Percentiles rank a stretch among this genome's conserved stretches.
Conservation (phyloP, 2,888 invertebrate species). For the Dynastes tityus region DNA sequence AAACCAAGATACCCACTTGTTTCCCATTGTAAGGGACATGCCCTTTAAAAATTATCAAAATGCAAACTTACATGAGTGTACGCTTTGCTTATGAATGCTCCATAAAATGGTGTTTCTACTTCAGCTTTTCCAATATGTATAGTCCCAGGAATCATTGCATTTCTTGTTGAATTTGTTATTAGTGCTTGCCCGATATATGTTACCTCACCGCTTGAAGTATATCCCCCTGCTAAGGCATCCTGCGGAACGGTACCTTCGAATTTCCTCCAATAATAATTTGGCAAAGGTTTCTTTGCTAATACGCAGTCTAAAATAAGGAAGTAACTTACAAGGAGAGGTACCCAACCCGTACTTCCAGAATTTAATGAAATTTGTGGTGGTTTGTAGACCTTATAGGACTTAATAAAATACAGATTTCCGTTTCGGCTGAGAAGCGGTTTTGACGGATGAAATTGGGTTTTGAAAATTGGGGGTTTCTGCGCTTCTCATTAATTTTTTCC, state of each 20-base stretch:
- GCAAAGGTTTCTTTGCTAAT: not conserved
- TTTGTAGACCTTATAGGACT: too few species aligned
- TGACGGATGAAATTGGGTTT: too few species aligned
- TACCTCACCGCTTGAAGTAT: slow-evolving; percentile 1
- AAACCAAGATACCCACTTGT: too few species aligned
- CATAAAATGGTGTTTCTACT: not conserved
- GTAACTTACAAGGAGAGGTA: not conserved
- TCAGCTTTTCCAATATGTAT: slow-evolving; percentile 1
- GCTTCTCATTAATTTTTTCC: too few species aligned
- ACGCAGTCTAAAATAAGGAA: slow-evolving; percentile 1
- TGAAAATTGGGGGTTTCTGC: too few species aligned
- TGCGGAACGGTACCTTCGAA: slow-evolving; percentile 1
- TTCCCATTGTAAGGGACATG: too few species aligned
- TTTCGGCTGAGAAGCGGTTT: too few species aligned
- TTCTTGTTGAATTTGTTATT: not conserved
- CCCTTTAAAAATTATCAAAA: too few species aligned
- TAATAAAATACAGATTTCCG: too few species aligned
- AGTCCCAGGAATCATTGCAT: not conserved
- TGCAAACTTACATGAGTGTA: not conserved
- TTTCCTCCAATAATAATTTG: slow-evolving; percentile 28
- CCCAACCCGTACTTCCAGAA: too few species aligned
- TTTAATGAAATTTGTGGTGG: too few species aligned
- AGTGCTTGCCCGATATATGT: slow-evolving; percentile 26
- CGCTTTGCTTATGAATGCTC: not conserved
- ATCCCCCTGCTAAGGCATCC: slow-evolving; percentile 8